Percentiles rank a stretch among this genome's conserved stretches.
phyloP scores from a whole-genome alignment of 2,888 invertebrate species.

The Sphecodes monilicornis region DNA sequence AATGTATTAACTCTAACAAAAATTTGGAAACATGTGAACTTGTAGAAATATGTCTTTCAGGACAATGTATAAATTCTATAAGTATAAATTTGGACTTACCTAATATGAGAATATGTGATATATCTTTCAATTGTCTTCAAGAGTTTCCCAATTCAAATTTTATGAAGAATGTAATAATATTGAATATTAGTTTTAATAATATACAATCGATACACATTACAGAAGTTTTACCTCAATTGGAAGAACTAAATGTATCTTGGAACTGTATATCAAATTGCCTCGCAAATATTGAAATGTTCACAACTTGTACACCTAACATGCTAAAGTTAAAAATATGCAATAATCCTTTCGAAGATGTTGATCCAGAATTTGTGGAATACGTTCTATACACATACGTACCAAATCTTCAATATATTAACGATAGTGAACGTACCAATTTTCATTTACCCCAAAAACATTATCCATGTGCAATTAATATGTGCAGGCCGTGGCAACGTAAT shows the following conservation, averaged over 20 bases:
- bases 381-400: constrained; percentile 28
- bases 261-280: constrained; percentile 52
- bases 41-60: constrained; percentile 48
- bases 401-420: constrained; percentile 35
- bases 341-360: constrained; percentile 62
- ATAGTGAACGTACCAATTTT: constrained; percentile 12
- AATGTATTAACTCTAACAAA: not conserved
- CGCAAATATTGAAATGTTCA: constrained; percentile 40
- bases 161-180: constrained; percentile 44
- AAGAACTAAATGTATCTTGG: constrained; percentile 65
- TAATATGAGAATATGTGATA: constrained; percentile 59
- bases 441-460: constrained; percentile 29
- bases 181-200: constrained; percentile 66
- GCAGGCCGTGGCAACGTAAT: constrained; percentile 27
- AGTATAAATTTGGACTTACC: constrained; percentile 53
- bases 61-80: constrained; percentile 56
- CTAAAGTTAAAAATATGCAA: constrained; percentile 50
- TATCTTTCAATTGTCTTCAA: constrained; percentile 61
- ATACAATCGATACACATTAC: constrained; percentile 46
- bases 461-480: constrained; percentile 50
- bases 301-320: constrained; percentile 50
- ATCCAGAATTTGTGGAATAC: constrained; percentile 31
- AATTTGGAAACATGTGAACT: constrained; percentile 26
- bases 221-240: constrained; percentile 30
- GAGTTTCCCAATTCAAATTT: constrained; percentile 54